Evolutionary conservation across 2,797 vertebrate genomes (phyloP), one percentile per base, ranked within the genome.

Genomic region (Paguma larvata): DNA sequence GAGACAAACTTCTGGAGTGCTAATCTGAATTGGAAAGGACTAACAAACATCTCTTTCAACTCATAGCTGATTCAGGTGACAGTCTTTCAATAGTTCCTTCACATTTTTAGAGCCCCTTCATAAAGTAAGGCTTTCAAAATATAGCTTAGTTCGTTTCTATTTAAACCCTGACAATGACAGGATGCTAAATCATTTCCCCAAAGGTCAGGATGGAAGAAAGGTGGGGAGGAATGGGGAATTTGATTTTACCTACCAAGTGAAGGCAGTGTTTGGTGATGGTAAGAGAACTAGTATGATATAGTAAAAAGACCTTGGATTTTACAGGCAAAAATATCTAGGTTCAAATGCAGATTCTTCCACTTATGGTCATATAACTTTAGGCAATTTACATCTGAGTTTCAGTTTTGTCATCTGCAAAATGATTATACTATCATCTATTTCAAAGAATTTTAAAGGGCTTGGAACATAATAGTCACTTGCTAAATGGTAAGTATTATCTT

Each of bases 1-100:
- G 80, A 97, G 85, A 86, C 75, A 93, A 95, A 84, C 93, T 83
- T 89, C 85, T 87, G 80, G 85, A 94, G n/a, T 80, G 51, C 92
- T 89, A 70, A 96, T 59, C 59, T 90, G 93, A 94, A 85, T 53
- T 92, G 85, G 87, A 83, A 95, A 96, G 83, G 48, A 95, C n/a
- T 88, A 75, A 46, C 72, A 75, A 25, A 59, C 67, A 38, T 80
- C 86, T 90, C 83, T 97, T 92, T 78, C 83, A 96, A 38, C 44
- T 95, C 53, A 89, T 72, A 91, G 48, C 93, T 97, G 84, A 92
- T 80, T 91, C 87, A 94, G 93, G 92, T 94, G 88, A 89, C 32
- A 85, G 27, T 91, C 53, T 94, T 91, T 96, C 46, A 78, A 32
- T 91, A 72, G 63, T 78, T 95, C 46, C 84, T 96, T 96, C 84